Evolutionary conservation across 1,140 invertebrate species (phyloP).

Genomic region (Cotesia glomerata): DNA sequence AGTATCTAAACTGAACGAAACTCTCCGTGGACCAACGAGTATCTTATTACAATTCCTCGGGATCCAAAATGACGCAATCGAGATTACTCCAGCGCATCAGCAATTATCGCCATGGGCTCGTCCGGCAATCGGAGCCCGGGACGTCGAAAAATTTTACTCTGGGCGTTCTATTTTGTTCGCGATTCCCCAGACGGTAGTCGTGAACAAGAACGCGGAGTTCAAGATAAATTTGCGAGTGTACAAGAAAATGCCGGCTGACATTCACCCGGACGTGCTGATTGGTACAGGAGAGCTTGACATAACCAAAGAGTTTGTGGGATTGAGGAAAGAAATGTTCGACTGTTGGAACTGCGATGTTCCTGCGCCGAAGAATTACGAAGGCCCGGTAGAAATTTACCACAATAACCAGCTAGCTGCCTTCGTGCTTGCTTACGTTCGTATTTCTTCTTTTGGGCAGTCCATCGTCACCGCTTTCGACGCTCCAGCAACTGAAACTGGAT

Average conservation of each 20-base stretch:
- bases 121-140: slow-evolving; percentile 31
- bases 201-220: slow-evolving; percentile 38
- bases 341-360: slow-evolving; percentile 39
- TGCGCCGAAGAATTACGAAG: slow-evolving; percentile 46
- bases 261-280: slow-evolving; percentile 46
- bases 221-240: slow-evolving; percentile 40
- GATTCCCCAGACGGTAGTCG: slow-evolving; percentile 31
- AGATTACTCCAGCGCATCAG: slow-evolving; percentile 47
- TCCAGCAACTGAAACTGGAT: neutral
- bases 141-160: slow-evolving; percentile 48
- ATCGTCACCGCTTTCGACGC: slow-evolving; percentile 53
- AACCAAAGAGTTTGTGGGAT: slow-evolving; percentile 44
- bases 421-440: slow-evolving; percentile 41
- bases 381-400: slow-evolving; percentile 41
- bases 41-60: slow-evolving; percentile 48
- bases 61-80: slow-evolving; percentile 41
- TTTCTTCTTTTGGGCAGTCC: slow-evolving; percentile 48
- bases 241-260: slow-evolving; percentile 46
- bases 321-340: slow-evolving; percentile 49
- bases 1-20: slow-evolving; percentile 50
- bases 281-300: slow-evolving; percentile 50
- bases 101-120: slow-evolving; percentile 42
- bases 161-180: slow-evolving; percentile 55
- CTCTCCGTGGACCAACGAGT: slow-evolving; percentile 54
- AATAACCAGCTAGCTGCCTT: slow-evolving; percentile 33